Evolutionary conservation across 2,888 invertebrate genomes (phyloP).

Genomic region (Heliconius charithonia): DNA sequence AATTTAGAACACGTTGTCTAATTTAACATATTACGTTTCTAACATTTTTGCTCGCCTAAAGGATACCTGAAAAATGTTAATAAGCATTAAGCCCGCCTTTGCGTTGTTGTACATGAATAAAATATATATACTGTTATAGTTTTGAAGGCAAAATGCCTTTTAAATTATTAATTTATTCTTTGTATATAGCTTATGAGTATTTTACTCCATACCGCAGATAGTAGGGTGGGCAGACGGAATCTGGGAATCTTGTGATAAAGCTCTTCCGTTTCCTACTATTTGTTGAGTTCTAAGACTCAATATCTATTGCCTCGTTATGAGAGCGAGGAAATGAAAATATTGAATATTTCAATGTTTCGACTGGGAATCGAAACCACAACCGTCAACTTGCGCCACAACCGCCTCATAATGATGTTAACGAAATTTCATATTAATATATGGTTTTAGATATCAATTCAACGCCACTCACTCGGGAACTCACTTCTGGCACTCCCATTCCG

Average conservation of each 20-base stretch:
- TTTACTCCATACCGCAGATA: no score
- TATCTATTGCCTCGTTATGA: no score
- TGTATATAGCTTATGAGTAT: neutral
- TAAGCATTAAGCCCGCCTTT: slow-evolving; percentile 5
- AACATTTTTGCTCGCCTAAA: neutral
- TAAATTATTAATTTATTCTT: neutral
- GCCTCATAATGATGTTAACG: no score
- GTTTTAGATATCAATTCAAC: slow-evolving; percentile 86
- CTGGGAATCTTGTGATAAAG: no score
- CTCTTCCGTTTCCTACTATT: no score
- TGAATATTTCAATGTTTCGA: no score
- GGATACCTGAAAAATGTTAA: slow-evolving; percentile 9
- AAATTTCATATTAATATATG: neutral
- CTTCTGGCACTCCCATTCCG: slow-evolving; percentile 89
- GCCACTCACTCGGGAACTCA: slow-evolving; percentile 91
- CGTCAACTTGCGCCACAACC: no score
- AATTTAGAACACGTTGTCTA: neutral
- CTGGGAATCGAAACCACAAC: no score
- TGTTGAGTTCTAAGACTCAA: no score
- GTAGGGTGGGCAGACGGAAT: no score
- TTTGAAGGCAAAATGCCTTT: neutral
- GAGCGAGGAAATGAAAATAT: no score
- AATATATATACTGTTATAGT: slow-evolving; percentile 1
- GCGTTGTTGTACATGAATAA: slow-evolving; percentile 4
- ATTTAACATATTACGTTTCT: slow-evolving; percentile 12